Conservation (phyloP, 2,797 vertebrate species). For the Diplodus sargus region DNA sequence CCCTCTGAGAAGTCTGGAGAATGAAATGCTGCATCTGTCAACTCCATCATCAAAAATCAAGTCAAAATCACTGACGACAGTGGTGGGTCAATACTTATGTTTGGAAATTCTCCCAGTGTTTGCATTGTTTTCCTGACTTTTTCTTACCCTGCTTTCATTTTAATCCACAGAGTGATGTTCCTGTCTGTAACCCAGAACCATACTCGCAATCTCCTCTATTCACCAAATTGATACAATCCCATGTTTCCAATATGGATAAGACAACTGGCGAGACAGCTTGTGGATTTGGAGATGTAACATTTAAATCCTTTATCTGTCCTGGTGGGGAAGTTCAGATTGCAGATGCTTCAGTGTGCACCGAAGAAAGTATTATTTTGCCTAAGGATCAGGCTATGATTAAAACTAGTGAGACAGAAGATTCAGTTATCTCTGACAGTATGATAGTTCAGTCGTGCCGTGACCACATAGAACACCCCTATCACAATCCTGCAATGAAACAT, state of each 20-base stretch:
- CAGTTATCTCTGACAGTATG: conserved; percentile 48
- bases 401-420: conserved; percentile 41
- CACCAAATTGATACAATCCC: conserved; percentile 19
- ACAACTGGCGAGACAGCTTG: not conserved
- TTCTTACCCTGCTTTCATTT: conserved; percentile 10
- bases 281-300: conserved; percentile 70
- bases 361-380: conserved; percentile 68
- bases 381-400: conserved; percentile 26
- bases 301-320: conserved; percentile 76
- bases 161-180: conserved; percentile 56
- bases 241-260: not conserved
- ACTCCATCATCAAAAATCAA: conserved; percentile 51
- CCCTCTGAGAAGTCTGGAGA: conserved; percentile 81
- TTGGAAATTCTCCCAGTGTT: not conserved
- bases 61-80: conserved; percentile 38
- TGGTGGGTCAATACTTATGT: conserved; percentile 43
- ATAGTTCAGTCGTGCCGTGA: conserved; percentile 39
- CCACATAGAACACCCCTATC: conserved; percentile 73
- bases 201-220: conserved; percentile 2
- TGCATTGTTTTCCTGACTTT: not conserved
- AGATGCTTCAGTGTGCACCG: conserved; percentile 43
- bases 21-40: conserved; percentile 63
- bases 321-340: conserved; percentile 75
- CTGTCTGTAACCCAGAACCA: conserved; percentile 28
- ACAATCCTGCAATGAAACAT: conserved; percentile 31